Percentiles rank a stretch among this genome's conserved stretches.
These are phyloP conservation scores for Polypterus senegalus DNA, from an alignment of 2,113 vertebrate species.

Conservation along the genomic window DNA sequence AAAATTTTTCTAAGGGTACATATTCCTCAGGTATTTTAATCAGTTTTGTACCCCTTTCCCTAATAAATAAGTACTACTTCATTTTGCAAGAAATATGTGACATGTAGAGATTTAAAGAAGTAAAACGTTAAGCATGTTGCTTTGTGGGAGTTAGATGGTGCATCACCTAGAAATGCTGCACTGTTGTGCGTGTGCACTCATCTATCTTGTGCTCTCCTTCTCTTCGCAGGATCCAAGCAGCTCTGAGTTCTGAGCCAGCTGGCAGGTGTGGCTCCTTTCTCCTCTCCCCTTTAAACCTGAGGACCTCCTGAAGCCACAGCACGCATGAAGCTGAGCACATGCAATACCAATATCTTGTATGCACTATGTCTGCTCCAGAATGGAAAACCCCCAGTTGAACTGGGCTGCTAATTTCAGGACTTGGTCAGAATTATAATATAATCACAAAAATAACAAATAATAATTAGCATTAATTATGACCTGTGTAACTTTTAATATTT, in stretches of 20 bases:
- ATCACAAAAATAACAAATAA: slow-evolving; percentile 1
- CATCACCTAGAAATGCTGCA: no score
- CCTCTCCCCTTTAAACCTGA: not conserved
- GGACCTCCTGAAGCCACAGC: slow-evolving; percentile 1
- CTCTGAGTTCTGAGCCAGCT: not conserved
- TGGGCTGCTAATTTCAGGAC: not conserved
- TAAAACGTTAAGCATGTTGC: no score
- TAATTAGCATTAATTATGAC: not conserved
- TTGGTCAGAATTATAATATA: slow-evolving; percentile 2
- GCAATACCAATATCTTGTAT: slow-evolving; percentile 11
- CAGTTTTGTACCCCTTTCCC: no score
- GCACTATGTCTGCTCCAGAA: not conserved
- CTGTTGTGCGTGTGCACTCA: no score
- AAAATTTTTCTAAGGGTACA: no score
- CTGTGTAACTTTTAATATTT: not conserved
- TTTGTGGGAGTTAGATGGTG: no score
- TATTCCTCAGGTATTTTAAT: no score
- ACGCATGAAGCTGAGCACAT: slow-evolving; percentile 6
- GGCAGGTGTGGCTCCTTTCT: not conserved
- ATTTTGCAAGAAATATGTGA: no score
- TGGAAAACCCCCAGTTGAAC: slow-evolving; percentile 3
- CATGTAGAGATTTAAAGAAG: no score
- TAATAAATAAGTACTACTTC: no score
- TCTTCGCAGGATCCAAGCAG: slow-evolving; percentile 3
- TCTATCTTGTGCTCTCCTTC: not conserved